These are phyloP conservation scores for Spizaetus ornatus DNA, from an alignment of 2,113 vertebrate species.

Conservation along the genomic window DNA sequence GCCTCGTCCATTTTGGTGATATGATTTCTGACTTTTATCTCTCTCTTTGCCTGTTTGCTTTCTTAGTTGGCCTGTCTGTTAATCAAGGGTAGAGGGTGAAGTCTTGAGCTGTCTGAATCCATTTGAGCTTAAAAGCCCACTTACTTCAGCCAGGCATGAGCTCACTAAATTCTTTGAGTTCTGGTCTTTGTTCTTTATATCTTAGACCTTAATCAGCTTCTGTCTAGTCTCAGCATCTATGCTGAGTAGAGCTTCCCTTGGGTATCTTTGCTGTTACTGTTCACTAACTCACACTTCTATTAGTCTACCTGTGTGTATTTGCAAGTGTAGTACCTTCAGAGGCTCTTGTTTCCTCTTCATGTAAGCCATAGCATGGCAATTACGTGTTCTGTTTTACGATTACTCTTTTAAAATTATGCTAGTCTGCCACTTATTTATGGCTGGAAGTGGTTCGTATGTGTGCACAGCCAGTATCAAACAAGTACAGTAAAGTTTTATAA, in stretches of 20 bases:
- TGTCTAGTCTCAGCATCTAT: not conserved
- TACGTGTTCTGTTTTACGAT: not conserved
- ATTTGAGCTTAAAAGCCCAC: not conserved
- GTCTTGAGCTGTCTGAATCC: not conserved
- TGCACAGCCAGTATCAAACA: not conserved
- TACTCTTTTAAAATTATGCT: accelerated
- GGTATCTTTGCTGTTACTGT: not conserved
- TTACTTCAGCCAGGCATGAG: not conserved
- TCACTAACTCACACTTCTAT: not conserved
- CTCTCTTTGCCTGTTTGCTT: not conserved
- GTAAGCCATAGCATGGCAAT: not conserved
- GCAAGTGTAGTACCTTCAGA: not conserved
- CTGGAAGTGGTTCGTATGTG: not conserved
- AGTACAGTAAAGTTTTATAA: not conserved
- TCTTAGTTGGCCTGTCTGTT: not conserved
- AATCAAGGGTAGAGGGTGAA: not conserved
- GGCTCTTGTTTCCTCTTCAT: not conserved
- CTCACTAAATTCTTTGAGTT: not conserved
- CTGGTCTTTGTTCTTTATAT: not conserved
- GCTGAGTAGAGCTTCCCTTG: not conserved
- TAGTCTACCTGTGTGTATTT: not conserved
- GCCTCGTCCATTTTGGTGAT: accelerated
- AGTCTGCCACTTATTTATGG: not conserved
- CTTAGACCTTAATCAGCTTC: not conserved
- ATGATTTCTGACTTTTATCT: accelerated